phyloP scores from a whole-genome alignment of 2,113 vertebrate species.

The Aix galericulata region DNA sequence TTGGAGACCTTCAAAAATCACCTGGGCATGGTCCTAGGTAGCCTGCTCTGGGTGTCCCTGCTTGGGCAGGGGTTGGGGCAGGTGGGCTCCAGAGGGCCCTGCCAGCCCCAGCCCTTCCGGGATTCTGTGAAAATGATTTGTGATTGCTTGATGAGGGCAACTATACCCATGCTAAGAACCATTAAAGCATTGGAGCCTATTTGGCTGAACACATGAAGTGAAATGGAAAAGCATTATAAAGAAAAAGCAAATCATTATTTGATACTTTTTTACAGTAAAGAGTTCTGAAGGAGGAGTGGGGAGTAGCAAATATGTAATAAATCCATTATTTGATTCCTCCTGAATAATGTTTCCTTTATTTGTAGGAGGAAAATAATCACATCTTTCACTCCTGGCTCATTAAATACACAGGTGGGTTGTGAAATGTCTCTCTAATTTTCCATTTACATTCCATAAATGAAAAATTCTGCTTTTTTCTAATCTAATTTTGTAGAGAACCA shows the following conservation, averaged over 20 bases:
- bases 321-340: background rate
- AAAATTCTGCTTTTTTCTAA: background rate
- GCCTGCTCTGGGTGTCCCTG: background rate
- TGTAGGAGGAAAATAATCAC: background rate
- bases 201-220: background rate
- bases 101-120: background rate
- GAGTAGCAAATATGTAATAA: background rate
- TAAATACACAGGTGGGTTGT: background rate
- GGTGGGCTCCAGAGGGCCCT: background rate
- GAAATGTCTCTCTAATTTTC: background rate
- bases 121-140: background rate
- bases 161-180: background rate
- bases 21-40: background rate
- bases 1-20: background rate
- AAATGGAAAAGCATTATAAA: background rate
- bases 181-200: background rate
- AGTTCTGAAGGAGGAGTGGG: background rate
- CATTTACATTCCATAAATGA: background rate
- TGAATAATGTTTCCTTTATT: background rate
- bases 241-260: background rate
- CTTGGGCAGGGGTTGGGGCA: too few relatives aligned
- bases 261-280: background rate
- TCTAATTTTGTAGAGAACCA: background rate
- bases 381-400: background rate
- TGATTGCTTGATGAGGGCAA: background rate